Percentiles rank a stretch among this genome's conserved stretches.
These are phyloP conservation scores for Macroteleia sp. DNA, from an alignment of 2,888 invertebrate species.

Conservation along the genomic window DNA sequence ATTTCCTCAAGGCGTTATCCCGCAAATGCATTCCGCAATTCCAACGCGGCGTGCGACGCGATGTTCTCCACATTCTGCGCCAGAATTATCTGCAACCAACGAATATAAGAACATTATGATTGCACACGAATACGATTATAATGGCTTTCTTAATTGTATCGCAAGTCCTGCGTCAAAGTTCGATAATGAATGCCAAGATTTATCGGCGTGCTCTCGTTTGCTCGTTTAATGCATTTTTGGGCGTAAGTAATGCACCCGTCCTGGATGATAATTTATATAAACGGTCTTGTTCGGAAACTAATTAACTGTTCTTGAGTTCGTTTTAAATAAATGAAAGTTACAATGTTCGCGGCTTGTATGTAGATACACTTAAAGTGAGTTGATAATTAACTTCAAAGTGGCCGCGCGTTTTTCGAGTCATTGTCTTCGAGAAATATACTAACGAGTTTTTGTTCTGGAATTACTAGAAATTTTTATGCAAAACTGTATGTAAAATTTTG, in stretches of 20 bases:
- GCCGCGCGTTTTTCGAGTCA: conserved; percentile 23
- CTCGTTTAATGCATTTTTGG: conserved; percentile 17
- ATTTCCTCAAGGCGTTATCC: conserved; percentile 41
- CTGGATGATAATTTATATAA: conserved; percentile 20
- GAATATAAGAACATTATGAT: conserved; percentile 28
- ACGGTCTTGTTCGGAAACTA: conserved; percentile 31
- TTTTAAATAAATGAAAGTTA: conserved; percentile 31
- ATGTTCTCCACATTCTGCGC: conserved; percentile 34
- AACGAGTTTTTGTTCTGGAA: conserved; percentile 12
- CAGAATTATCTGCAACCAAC: conserved; percentile 45
- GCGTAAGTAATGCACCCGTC: conserved; percentile 6
- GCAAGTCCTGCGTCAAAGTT: not conserved
- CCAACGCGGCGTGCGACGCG: conserved; percentile 27
- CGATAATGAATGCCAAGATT: conserved; percentile 6
- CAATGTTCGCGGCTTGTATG: not conserved
- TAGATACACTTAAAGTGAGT: conserved; percentile 10
- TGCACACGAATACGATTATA: conserved; percentile 27
- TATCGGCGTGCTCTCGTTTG: conserved; percentile 4
- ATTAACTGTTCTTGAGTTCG: conserved; percentile 34
- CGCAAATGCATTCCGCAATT: conserved; percentile 41
- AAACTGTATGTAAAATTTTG: too few species aligned
- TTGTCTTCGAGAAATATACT: conserved; percentile 12
- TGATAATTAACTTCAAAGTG: conserved; percentile 33
- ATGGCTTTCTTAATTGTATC: too few species aligned
- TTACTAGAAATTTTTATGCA: not conserved